Percentiles rank a stretch among this genome's conserved stretches.
phyloP scores from a whole-genome alignment of 2,113 vertebrate genomes.

The Pomatostomus ruficeps region DNA sequence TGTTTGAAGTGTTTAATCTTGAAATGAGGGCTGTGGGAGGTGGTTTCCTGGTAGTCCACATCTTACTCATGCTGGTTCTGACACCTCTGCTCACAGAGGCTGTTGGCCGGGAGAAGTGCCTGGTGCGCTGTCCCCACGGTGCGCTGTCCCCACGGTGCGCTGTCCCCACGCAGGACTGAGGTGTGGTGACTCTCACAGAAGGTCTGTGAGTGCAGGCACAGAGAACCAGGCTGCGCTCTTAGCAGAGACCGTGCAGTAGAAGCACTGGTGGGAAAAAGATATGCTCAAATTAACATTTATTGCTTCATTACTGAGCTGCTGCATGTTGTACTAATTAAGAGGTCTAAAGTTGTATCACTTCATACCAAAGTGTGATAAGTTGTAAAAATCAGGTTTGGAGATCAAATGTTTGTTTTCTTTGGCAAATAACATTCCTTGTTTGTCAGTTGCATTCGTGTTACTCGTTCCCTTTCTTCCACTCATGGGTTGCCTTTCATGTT shows the following conservation, averaged over 20 bases:
- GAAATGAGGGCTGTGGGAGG: constrained; percentile 1
- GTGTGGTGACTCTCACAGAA: not conserved
- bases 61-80: not conserved
- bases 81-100: not conserved
- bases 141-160: not conserved
- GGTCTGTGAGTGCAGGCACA: not conserved
- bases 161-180: not conserved
- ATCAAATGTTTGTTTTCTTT: not conserved
- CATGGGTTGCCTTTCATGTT: not conserved
- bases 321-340: not conserved
- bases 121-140: not conserved
- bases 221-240: not conserved
- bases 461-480: not conserved
- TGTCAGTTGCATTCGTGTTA: not conserved
- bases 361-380: not conserved
- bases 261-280: not conserved
- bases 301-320: not conserved
- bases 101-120: not conserved
- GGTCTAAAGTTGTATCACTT: not conserved
- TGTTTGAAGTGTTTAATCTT: not conserved
- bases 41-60: constrained; percentile 11
- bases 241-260: not conserved
- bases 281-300: not conserved
- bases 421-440: not conserved
- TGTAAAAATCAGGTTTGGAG: not conserved